These are phyloP conservation scores for Anguilla japonica DNA, from an alignment of 2,113 vertebrate genomes.

Conservation along the genomic window DNA sequence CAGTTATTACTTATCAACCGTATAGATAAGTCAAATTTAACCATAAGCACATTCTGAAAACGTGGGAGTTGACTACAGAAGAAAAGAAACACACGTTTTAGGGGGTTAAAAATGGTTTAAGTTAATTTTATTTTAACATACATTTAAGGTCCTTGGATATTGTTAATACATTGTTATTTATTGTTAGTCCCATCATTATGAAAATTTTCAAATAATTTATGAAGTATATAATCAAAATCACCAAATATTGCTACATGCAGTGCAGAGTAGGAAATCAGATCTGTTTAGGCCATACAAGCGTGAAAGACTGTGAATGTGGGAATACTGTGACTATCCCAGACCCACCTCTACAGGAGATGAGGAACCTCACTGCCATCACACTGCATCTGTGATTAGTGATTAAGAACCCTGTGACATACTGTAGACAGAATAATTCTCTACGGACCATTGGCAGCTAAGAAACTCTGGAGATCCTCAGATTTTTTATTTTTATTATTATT, in stretches of 20 bases:
- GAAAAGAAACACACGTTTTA: not conserved
- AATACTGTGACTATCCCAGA: not conserved
- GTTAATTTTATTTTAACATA: no score
- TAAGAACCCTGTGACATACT: slow-evolving; percentile 7
- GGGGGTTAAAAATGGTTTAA: no score
- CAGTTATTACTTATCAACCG: not conserved
- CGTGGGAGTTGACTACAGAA: not conserved
- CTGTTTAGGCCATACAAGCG: no score
- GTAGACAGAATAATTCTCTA: not conserved
- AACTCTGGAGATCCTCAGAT: not conserved
- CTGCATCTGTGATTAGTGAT: not conserved
- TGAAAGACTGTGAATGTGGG: not conserved
- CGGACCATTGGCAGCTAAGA: not conserved
- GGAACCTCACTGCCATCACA: not conserved
- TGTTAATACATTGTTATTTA: not conserved
- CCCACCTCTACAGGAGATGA: not conserved
- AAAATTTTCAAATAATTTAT: not conserved
- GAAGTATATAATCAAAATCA: no score
- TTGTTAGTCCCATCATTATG: not conserved
- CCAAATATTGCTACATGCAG: no score
- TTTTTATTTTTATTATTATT: not conserved
- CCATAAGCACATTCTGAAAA: not conserved
- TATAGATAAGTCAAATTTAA: not conserved
- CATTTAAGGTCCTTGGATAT: no score
- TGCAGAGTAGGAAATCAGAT: no score